Evolutionary conservation across 2,113 vertebrate genomes (phyloP), one percentile per base, ranked within the genome.

Genomic region (Nannospalax galili): DNA sequence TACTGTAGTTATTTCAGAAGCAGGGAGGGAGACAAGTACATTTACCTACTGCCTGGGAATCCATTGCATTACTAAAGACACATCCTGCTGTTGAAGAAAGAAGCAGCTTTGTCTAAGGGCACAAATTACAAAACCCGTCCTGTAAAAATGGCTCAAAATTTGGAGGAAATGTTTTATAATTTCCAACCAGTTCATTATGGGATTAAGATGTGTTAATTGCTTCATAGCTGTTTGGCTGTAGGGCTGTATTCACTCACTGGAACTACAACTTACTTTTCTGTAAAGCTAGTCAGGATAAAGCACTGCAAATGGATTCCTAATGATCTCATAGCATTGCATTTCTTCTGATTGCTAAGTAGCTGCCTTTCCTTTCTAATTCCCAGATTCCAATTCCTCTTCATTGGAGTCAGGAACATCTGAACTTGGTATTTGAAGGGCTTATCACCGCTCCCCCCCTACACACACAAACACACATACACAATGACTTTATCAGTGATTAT

Each of bases 301-400:
- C 32, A 96, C 16, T 92, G 90, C 84, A 97, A 90, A 96, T 96
- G 67, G 89, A 58, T 90, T 91, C 92, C 91, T 96, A 95, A 96
- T 96, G 91, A 93, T 96, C 89, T 92, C 89, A 92, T 96, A 95
- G 96, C 82, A 96, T 84, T 65, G 58, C 84, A 40, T 92, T 95
- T 95, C 84, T 96, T 95, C 89, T 98, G 97, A 95, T 97, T 95
- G 87, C 92, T 93, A 95, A 96, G 93, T 94, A 93, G 82, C 88
- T 97, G 94, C 91, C 88, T 96, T 90, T 94, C 96, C 84, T 45
- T 92, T 92, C 75, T 92, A 95, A 94, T 95, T 96, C 84, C 84
- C 69, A 93, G 77, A 84, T 97, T 95, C 89, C 93, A 93, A 45
- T 87, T 94, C 64, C 75, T 95, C 92, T 94, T 96, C 93, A 82